phyloP scores from a whole-genome alignment of 2,888 invertebrate species.

The Synergus gifuensis region DNA sequence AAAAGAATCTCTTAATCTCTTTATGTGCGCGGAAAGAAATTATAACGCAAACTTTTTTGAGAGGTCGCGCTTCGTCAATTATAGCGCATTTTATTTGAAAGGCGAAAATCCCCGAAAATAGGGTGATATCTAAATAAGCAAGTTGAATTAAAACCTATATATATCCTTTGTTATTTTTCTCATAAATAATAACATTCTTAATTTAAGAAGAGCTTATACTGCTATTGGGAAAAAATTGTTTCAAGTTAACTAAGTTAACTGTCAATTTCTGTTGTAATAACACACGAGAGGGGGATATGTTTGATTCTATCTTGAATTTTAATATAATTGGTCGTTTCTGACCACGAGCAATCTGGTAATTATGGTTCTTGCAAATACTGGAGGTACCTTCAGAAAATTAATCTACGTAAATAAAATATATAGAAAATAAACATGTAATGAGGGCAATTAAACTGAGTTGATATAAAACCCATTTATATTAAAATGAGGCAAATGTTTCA shows the following conservation, averaged over 20 bases:
- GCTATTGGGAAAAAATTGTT: neutral
- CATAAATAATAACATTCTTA: neutral
- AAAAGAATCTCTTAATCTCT: constrained; percentile 29
- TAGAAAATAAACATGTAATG: neutral
- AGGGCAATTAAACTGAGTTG: constrained; percentile 7
- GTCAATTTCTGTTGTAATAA: neutral
- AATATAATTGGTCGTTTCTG: constrained; percentile 9
- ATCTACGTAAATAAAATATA: constrained; percentile 12
- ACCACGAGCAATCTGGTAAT: constrained; percentile 2
- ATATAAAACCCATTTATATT: constrained; percentile 37
- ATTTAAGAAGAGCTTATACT: neutral
- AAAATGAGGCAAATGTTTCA: constrained; percentile 15
- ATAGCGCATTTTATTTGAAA: neutral
- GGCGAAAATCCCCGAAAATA: neutral
- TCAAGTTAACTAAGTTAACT: neutral
- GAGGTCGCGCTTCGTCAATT: neutral
- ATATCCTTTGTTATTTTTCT: too few species aligned
- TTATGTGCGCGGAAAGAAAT: neutral
- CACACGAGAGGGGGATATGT: neutral
- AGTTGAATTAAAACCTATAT: neutral
- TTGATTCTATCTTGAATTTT: constrained; percentile 1
- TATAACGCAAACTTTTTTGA: neutral
- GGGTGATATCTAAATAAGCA: neutral
- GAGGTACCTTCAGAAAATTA: neutral
- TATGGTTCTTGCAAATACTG: constrained; percentile 6